phyloP scores from a whole-genome alignment of 2,113 vertebrate genomes.

The Psophia crepitans region DNA sequence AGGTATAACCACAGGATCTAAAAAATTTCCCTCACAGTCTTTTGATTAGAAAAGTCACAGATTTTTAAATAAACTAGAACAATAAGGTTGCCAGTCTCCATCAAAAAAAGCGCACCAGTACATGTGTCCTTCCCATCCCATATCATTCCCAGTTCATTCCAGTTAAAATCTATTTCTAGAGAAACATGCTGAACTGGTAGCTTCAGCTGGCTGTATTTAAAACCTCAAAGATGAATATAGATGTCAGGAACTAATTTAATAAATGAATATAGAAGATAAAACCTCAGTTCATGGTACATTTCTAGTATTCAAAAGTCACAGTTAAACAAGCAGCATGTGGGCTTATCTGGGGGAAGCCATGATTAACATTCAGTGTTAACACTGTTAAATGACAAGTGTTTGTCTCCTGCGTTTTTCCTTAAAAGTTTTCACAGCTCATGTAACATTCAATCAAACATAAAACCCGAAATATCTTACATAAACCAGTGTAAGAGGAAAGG shows the following conservation, averaged over 20 bases:
- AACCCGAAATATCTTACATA: neutral
- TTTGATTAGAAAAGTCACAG: neutral
- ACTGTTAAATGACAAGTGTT: neutral
- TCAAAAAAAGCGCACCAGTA: neutral
- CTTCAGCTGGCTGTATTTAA: neutral
- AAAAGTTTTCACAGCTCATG: neutral
- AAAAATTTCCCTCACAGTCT: neutral
- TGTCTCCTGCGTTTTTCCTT: neutral
- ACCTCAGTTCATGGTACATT: neutral
- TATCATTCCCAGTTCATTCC: neutral
- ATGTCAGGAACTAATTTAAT: neutral
- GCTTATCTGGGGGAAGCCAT: neutral
- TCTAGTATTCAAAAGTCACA: neutral
- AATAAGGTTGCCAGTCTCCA: neutral
- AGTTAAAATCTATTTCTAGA: neutral
- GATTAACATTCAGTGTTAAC: neutral
- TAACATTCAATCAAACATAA: neutral
- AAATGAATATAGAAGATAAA: neutral
- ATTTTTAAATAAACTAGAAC: neutral
- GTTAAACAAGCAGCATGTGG: neutral
- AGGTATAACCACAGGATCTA: neutral
- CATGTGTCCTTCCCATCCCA: neutral
- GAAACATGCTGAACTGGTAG: neutral
- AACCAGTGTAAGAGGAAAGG: neutral
- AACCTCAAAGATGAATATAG: neutral